A percentile compares a stretch with the other conserved stretches of the same genome.
Evolutionary conservation across 2,113 vertebrate species (phyloP).

Genomic region (Sorex fumeus): DNA sequence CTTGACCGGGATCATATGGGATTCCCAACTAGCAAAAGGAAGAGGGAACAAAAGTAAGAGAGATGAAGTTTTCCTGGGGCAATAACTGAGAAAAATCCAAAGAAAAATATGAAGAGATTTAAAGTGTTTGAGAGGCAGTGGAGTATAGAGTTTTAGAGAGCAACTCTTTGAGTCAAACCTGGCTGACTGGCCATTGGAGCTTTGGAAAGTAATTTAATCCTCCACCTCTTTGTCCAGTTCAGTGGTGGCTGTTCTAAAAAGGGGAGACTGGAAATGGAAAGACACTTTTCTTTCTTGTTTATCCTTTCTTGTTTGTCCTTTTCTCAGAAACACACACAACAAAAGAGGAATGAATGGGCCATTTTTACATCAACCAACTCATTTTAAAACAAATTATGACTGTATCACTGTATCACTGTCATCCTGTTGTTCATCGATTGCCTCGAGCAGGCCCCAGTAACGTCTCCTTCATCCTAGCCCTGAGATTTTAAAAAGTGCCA

Average conservation of each 20-base stretch:
- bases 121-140: not conserved
- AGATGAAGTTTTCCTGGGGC: not conserved
- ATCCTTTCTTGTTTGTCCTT: not conserved
- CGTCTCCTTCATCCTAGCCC: too few relatives aligned
- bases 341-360: not conserved
- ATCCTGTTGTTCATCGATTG: too few relatives aligned
- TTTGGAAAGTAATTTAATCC: not conserved
- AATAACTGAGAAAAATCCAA: constrained; percentile 45
- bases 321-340: not conserved
- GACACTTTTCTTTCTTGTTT: not conserved
- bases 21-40: constrained; percentile 58
- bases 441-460: too few relatives aligned
- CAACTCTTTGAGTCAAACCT: not conserved
- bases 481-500: too few relatives aligned
- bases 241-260: not conserved
- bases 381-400: not conserved
- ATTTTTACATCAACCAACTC: constrained; percentile 11
- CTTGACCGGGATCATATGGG: constrained; percentile 28
- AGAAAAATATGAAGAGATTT: not conserved
- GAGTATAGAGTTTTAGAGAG: not conserved
- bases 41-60: constrained; percentile 56
- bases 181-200: not conserved
- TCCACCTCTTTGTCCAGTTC: not conserved
- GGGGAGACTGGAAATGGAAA: too few relatives aligned
- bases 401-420: too few relatives aligned